Conservation (phyloP, 1,140 invertebrate genomes). For the Psix sp. region DNA sequence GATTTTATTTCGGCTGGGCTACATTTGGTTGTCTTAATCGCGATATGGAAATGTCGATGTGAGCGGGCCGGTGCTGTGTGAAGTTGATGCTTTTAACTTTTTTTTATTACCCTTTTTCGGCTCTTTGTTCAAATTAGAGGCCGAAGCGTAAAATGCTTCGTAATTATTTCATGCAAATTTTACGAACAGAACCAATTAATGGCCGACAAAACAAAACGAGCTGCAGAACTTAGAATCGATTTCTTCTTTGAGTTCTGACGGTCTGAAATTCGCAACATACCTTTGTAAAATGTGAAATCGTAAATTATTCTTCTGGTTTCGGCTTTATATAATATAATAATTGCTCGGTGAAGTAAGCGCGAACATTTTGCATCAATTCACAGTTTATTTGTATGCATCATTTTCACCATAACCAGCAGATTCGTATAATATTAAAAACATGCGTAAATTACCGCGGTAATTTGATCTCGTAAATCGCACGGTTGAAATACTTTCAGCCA, state of each 20-base stretch:
- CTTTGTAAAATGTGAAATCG: constrained; percentile 3
- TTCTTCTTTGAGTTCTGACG: too few species aligned
- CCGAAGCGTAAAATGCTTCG: constrained; percentile 12
- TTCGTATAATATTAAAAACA: too few species aligned
- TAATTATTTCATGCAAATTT: constrained; percentile 47
- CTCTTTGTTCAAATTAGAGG: constrained; percentile 25
- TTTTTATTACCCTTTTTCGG: constrained; percentile 25
- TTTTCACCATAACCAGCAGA: too few species aligned
- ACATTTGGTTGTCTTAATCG: constrained; percentile 43
- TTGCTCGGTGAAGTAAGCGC: too few species aligned
- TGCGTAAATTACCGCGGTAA: too few species aligned
- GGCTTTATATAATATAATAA: too few species aligned
- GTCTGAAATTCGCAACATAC: neutral
- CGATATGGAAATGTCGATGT: constrained; percentile 49
- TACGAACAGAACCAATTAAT: constrained; percentile 16
- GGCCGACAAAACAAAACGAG: constrained; percentile 6
- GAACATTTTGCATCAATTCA: too few species aligned
- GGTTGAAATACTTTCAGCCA: too few species aligned
- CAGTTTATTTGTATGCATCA: too few species aligned
- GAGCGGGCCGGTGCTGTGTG: constrained; percentile 34
- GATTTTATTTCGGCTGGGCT: constrained; percentile 32
- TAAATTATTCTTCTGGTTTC: neutral
- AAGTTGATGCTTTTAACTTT: constrained; percentile 27
- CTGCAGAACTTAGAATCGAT: neutral
- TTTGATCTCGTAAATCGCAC: too few species aligned